These are phyloP conservation scores for Parnassius mnemosyne DNA, from an alignment of 2,888 invertebrate genomes.

Conservation along the genomic window DNA sequence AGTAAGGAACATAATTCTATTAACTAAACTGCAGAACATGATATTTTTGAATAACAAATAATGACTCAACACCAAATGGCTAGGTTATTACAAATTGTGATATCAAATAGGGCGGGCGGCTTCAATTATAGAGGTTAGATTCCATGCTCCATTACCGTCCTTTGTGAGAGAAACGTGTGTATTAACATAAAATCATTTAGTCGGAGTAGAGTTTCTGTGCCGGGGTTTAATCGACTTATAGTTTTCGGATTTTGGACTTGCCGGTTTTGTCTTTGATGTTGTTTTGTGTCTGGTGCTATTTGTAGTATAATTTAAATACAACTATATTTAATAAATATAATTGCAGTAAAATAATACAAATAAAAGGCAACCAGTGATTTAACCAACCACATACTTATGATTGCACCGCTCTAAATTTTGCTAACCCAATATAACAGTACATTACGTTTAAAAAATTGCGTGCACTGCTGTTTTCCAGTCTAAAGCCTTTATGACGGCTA, in stretches of 20 bases:
- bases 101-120: conserved; percentile 44
- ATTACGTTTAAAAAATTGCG: no score
- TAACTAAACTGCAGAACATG: background rate
- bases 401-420: no score
- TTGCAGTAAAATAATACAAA: no score
- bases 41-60: conserved; percentile 15
- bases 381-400: no score
- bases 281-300: background rate
- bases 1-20: background rate
- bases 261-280: background rate
- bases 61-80: conserved; percentile 7
- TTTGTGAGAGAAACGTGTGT: conserved; percentile 53
- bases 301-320: background rate
- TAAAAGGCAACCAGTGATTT: no score
- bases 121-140: conserved; percentile 38
- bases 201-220: conserved; percentile 34
- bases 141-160: conserved; percentile 51
- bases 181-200: conserved; percentile 55
- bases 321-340: no score
- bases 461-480: no score
- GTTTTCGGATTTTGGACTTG: background rate
- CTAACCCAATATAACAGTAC: no score
- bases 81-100: conserved; percentile 17
- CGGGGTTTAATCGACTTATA: conserved; percentile 15
- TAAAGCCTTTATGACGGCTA: no score